phyloP scores from a whole-genome alignment of 2,888 invertebrate genomes.

The Diarsia dahlii region DNA sequence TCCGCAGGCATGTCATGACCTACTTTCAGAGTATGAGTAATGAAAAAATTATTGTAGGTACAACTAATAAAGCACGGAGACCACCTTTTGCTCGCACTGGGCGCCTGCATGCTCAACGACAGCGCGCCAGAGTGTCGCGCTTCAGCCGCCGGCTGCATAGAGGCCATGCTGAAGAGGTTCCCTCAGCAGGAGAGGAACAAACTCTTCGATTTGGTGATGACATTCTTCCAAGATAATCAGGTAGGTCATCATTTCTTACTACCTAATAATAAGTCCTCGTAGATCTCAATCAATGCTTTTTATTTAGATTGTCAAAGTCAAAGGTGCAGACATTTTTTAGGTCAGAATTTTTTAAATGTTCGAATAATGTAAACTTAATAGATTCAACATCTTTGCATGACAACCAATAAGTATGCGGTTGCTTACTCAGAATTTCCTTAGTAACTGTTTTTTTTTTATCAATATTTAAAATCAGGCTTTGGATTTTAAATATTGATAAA shows the following conservation, averaged over 20 bases:
- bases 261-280: no score
- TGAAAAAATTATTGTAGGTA: constrained; percentile 87
- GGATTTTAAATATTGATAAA: no score
- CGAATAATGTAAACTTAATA: background rate
- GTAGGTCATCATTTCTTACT: constrained; percentile 63
- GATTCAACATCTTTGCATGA: background rate
- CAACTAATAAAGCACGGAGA: constrained; percentile 91
- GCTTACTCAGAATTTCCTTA: background rate
- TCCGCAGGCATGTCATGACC: no score
- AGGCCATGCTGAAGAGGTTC: constrained; percentile 92
- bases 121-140: constrained; percentile 94
- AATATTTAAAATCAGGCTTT: background rate
- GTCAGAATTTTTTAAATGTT: background rate
- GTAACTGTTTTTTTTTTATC: background rate
- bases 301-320: background rate
- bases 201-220: constrained; percentile 93
- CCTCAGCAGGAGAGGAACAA: constrained; percentile 91
- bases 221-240: constrained; percentile 92
- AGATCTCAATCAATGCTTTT: background rate
- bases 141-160: constrained; percentile 93
- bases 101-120: constrained; percentile 95
- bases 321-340: background rate
- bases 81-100: constrained; percentile 94
- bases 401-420: background rate
- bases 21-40: no score